Evolutionary conservation across 2,888 invertebrate genomes (phyloP), one percentile per base, ranked within the genome.

Genomic region (Drosophila recens): DNA sequence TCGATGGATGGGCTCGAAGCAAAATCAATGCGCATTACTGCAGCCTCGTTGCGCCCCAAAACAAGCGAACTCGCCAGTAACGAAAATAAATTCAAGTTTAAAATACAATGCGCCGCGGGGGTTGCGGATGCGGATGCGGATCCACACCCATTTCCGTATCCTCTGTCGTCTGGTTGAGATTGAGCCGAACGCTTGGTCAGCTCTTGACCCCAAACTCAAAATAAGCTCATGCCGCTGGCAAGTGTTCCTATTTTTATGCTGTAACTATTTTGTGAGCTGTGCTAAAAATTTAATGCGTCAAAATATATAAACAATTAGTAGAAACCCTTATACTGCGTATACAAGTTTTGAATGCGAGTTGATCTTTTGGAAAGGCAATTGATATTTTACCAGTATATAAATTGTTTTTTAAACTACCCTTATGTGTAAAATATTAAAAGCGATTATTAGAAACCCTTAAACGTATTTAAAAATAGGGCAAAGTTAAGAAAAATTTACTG

Each of bases 1-100:
- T 76, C 76, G 75, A 76, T 63, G 62, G 48, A 53, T 66, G 71
- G 71, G 62, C 85, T 72, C 57, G 30, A 46, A 67, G 64, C 67
- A 90, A 88, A 88, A 88, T 88, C 88, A 90, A 88, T 88, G 74
- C 90, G 73, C 67, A 90, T 88, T 88, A 90, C 71, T 88, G 90
- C 89, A 88, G 82, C 90, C 79, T 88, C 85, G 77, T 40, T 89
- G 88, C 68, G 75, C 75, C 74, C 71, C 68, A 63, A 77, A 77
- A 73, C 76, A 72, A 49, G 58, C 43, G 36, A 65, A 58, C 38
- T 46, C 20, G 56, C 52, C 36, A 71, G 72, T 75, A 72, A 83
- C 88, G 63, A 77, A 83, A 83, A 83, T 85, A 83, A 77, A 88
- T 82, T 79, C 72, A 67, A 65, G 74, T 79, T 88, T 82, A 72